phyloP scores from a whole-genome alignment of 2,888 invertebrate genomes.

The Yponomeuta cagnagella region DNA sequence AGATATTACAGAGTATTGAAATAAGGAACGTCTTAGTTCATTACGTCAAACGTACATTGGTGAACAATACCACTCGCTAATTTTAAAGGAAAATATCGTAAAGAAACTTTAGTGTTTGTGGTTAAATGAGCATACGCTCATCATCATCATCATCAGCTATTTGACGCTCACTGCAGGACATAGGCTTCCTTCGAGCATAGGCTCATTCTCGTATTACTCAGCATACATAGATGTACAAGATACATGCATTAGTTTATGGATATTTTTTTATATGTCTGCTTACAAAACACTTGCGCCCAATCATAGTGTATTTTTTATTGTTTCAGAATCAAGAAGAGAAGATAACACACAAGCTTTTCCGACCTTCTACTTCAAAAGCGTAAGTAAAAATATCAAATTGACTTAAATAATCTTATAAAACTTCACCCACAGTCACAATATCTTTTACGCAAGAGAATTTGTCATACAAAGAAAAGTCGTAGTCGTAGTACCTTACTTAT shows the following conservation, averaged over 20 bases:
- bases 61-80: too few relatives aligned
- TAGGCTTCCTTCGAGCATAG: too few relatives aligned
- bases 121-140: too few relatives aligned
- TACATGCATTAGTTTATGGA: neutral
- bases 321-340: conserved; percentile 58
- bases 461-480: neutral
- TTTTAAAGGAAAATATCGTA: too few relatives aligned
- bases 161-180: too few relatives aligned
- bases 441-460: neutral
- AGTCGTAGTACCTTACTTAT: neutral
- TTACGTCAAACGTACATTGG: too few relatives aligned
- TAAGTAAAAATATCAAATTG: conserved; percentile 34
- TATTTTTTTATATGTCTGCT: neutral
- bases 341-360: conserved; percentile 66
- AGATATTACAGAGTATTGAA: too few relatives aligned
- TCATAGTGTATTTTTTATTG: conserved; percentile 30
- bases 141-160: too few relatives aligned
- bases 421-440: conserved; percentile 1
- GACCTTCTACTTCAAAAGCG: conserved; percentile 62
- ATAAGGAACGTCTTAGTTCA: too few relatives aligned
- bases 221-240: too few relatives aligned
- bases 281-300: neutral
- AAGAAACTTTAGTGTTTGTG: too few relatives aligned
- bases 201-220: too few relatives aligned
- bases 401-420: neutral